Evolutionary conservation across 2,888 invertebrate genomes (phyloP), one percentile per base, ranked within the genome.

Genomic region (Blastobasis lacticolella): DNA sequence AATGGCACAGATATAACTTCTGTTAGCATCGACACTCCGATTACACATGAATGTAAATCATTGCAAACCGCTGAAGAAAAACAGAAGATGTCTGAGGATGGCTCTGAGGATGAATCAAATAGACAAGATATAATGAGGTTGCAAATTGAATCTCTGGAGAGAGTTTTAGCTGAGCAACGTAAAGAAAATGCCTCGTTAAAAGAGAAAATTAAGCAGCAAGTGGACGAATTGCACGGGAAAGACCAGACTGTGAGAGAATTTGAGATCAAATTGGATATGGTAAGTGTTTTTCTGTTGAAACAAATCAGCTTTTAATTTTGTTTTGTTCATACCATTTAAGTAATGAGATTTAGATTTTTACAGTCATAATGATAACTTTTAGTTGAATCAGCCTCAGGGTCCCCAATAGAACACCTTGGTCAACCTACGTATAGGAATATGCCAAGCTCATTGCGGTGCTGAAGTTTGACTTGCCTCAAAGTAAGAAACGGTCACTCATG

Each of bases 191-290:
- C 61, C 0, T 60, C 66, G 0, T 54, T 89, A 6, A 70, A 75
- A 49, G 84, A 84, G 5, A 66, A 72, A 54, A 66, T 82, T 1
- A 86, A 81, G 52, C 80, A 78, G 50, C 85, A 86, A 23, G 61
- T 70, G 0, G 82, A 87, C 53, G 82, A 86, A 42, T 37, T 83
- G 8, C 73, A 77, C 23, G 75, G 75, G 10, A 88, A 78, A 57
- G 88, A 88, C 53, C 68, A 73, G 5, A 73, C 63, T 0, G 83
- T 80, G 36, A 88, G 84, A 56, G 89, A 90, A 7, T 63, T 90
- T 38, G 90, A 90, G 58, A 57, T 58, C n/a, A 90, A 89, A 69
- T 64, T 90, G 45, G 90, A 90, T 60, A 59, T 75, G 74, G 90
- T 90, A 66, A 71, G 75, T 66, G 48, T 46, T 40, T 23, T 23